Evolutionary conservation across 2,113 vertebrate genomes (phyloP).

Genomic region (Engystomops pustulosus): DNA sequence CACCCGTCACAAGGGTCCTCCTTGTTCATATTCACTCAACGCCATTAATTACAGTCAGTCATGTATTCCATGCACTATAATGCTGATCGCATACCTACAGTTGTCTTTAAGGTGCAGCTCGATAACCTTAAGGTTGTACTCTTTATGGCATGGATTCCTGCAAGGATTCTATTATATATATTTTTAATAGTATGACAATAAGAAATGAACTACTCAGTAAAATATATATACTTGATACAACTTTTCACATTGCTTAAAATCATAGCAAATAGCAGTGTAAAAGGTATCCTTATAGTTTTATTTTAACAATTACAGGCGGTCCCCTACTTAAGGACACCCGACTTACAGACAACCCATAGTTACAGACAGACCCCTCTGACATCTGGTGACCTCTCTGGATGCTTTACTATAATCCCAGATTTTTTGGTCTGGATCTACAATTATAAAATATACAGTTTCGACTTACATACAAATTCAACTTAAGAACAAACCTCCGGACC

Average conservation of each 20-base stretch:
- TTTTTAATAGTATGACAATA: constrained; percentile 1
- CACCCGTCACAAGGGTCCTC: too few species aligned
- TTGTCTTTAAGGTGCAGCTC: background rate
- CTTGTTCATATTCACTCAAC: background rate
- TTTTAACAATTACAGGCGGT: constrained; percentile 41
- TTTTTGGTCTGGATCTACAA: too few species aligned
- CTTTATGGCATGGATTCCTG: background rate
- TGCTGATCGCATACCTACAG: background rate
- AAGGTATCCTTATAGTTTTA: background rate
- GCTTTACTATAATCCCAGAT: too few species aligned
- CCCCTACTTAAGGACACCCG: too few species aligned
- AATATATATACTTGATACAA: background rate
- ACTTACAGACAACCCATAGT: too few species aligned
- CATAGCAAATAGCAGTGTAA: background rate
- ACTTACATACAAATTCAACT: too few species aligned
- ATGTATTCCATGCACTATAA: background rate
- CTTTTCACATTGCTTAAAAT: background rate
- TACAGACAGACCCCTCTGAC: too few species aligned
- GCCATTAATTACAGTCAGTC: background rate
- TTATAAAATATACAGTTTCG: too few species aligned
- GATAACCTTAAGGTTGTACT: background rate
- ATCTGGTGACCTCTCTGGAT: too few species aligned
- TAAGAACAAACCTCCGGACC: too few species aligned
- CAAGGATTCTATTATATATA: background rate
- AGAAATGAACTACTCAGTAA: background rate